A percentile compares a stretch with the other conserved stretches of the same genome.
phyloP scores from a whole-genome alignment of 2,797 vertebrate species.

The Sphenodon punctatus region DNA sequence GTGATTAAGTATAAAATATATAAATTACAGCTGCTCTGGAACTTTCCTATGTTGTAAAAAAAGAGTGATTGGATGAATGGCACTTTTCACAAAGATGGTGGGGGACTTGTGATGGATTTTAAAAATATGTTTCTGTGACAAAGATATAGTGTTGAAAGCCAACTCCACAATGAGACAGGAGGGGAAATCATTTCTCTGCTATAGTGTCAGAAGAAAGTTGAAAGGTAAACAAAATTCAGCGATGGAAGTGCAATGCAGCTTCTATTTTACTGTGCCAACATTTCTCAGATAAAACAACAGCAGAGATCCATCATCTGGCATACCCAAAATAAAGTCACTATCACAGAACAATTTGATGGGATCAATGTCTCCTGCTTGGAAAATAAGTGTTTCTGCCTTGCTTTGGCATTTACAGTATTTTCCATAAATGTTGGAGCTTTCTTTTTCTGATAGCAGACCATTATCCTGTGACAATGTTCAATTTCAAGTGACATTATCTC shows the following conservation, averaged over 20 bases:
- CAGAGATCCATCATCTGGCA: background rate
- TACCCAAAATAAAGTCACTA: background rate
- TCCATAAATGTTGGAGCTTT: background rate
- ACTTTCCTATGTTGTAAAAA: background rate
- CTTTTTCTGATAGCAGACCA: constrained; percentile 4
- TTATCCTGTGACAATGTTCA: constrained; percentile 23
- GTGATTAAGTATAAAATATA: background rate
- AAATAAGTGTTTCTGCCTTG: constrained; percentile 28
- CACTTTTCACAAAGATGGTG: background rate
- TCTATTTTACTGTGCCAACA: background rate
- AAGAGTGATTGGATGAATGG: background rate
- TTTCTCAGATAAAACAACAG: background rate
- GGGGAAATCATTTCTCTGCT: background rate
- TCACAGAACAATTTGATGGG: background rate
- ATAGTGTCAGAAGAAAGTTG: background rate
- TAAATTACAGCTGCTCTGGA: background rate
- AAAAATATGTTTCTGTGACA: background rate
- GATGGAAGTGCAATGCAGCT: background rate
- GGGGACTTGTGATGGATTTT: background rate
- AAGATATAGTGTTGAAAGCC: background rate
- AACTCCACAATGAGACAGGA: background rate
- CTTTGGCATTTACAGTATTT: background rate
- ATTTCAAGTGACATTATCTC: background rate
- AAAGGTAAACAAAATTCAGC: background rate
- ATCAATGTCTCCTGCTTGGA: background rate